Conservation (phyloP, 1,140 invertebrate genomes). For the Limonius californicus region DNA sequence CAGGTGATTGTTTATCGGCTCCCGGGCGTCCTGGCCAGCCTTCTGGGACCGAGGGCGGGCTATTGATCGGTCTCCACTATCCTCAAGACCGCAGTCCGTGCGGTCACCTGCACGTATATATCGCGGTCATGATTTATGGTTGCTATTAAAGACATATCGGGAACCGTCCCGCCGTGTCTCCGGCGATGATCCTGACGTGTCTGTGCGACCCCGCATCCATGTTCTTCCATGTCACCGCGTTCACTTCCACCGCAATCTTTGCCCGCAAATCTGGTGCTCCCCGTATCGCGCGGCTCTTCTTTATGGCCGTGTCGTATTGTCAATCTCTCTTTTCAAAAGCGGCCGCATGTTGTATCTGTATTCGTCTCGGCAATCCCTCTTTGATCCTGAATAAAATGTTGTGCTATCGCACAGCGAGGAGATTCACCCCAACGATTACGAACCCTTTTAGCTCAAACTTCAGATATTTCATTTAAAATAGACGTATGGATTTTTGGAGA, state of each 20-base stretch:
- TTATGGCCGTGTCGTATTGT: slow-evolving; percentile 4
- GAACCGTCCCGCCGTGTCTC: slow-evolving; percentile 15
- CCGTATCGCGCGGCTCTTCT: not conserved
- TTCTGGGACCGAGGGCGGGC: slow-evolving; percentile 28
- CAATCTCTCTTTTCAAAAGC: slow-evolving; percentile 6
- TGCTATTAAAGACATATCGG: slow-evolving; percentile 33
- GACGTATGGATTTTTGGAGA: not conserved
- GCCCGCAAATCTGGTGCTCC: not conserved
- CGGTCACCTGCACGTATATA: slow-evolving; percentile 35
- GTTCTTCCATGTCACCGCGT: slow-evolving; percentile 1
- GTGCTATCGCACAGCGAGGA: not conserved
- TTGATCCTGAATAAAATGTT: not conserved
- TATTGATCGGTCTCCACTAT: slow-evolving; percentile 31
- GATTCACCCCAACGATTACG: not conserved
- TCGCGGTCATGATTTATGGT: slow-evolving; percentile 34
- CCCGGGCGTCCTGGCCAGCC: slow-evolving; percentile 3
- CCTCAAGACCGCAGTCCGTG: slow-evolving; percentile 32
- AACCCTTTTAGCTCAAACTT: slow-evolving; percentile 3
- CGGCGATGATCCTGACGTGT: not conserved
- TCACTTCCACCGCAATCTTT: not conserved
- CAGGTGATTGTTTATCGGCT: slow-evolving; percentile 37
- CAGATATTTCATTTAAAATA: slow-evolving; percentile 2
- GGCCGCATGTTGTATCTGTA: slow-evolving; percentile 7
- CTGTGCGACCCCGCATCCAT: not conserved
- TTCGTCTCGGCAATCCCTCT: slow-evolving; percentile 1